These are phyloP conservation scores for Isurus oxyrinchus DNA, from an alignment of 2,113 vertebrate genomes.

Conservation along the genomic window DNA sequence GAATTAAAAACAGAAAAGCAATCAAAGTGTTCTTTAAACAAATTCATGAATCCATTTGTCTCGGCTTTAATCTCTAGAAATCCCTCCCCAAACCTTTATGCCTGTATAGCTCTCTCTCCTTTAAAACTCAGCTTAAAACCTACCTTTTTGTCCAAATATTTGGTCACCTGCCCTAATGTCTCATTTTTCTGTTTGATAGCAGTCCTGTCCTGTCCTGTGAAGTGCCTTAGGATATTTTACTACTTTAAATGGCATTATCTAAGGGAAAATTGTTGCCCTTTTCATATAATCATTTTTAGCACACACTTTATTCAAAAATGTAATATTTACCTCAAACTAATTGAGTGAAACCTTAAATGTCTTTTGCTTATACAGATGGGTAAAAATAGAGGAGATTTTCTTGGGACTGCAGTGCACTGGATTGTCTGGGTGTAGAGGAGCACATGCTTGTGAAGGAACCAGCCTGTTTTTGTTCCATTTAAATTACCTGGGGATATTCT, in stretches of 20 bases:
- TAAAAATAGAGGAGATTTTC: neutral
- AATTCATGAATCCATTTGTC: neutral
- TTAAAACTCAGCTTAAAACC: neutral
- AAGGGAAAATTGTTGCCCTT: neutral
- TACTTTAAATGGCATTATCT: neutral
- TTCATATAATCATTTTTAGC: neutral
- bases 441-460: neutral
- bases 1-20: constrained; percentile 11
- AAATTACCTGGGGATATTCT: too few relatives aligned
- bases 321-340: neutral
- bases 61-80: neutral
- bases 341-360: neutral
- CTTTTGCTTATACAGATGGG: neutral
- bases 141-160: neutral
- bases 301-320: neutral
- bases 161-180: neutral
- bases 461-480: neutral
- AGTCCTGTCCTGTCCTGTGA: neutral
- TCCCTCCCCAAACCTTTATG: neutral
- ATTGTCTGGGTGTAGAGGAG: neutral
- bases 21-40: constrained; percentile 15
- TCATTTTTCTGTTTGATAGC: neutral
- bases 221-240: neutral
- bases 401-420: neutral
- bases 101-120: neutral